Evolutionary conservation across 2,888 invertebrate species (phyloP).

Genomic region (Cheilosia vernalis): DNA sequence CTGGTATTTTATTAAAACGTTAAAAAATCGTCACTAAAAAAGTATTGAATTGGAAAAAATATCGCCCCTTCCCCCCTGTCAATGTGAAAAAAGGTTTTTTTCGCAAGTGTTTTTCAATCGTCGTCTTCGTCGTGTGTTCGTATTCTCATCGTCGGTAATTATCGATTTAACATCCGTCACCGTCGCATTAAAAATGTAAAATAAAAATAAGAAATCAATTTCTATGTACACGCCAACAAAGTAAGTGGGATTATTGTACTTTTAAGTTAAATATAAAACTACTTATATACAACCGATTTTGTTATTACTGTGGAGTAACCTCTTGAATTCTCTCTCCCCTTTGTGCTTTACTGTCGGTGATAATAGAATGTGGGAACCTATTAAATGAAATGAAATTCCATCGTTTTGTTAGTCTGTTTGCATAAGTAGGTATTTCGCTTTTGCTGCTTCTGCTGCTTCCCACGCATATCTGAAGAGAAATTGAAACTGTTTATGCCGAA

Average conservation of each 20-base stretch:
- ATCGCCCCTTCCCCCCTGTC: conserved; percentile 23
- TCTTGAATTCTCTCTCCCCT: conserved; percentile 8
- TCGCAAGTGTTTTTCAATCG: conserved; percentile 61
- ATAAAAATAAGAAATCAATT: conserved; percentile 65
- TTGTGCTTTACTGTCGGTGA: conserved; percentile 39
- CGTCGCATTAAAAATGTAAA: conserved; percentile 64
- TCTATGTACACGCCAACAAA: conserved; percentile 48
- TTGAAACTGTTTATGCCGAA: conserved; percentile 43
- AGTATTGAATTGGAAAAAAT: conserved; percentile 3
- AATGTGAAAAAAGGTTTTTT: conserved; percentile 45
- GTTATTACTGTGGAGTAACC: conserved; percentile 12
- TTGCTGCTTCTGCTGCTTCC: conserved; percentile 19
- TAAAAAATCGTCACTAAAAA: conserved; percentile 2
- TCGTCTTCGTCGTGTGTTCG: conserved; percentile 44
- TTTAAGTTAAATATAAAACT: conserved; percentile 6
- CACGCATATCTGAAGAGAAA: conserved; percentile 39
- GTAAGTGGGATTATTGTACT: conserved; percentile 19
- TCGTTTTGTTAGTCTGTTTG: conserved; percentile 29
- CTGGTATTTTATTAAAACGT: conserved; percentile 20
- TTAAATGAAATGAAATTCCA: neutral
- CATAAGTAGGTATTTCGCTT: neutral
- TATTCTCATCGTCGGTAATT: conserved; percentile 59
- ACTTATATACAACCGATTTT: neutral
- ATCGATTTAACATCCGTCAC: conserved; percentile 70
- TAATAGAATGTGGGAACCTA: conserved; percentile 11